These are phyloP conservation scores for Coryphaenoides rupestris DNA, from an alignment of 2,113 vertebrate genomes.

Conservation along the genomic window DNA sequence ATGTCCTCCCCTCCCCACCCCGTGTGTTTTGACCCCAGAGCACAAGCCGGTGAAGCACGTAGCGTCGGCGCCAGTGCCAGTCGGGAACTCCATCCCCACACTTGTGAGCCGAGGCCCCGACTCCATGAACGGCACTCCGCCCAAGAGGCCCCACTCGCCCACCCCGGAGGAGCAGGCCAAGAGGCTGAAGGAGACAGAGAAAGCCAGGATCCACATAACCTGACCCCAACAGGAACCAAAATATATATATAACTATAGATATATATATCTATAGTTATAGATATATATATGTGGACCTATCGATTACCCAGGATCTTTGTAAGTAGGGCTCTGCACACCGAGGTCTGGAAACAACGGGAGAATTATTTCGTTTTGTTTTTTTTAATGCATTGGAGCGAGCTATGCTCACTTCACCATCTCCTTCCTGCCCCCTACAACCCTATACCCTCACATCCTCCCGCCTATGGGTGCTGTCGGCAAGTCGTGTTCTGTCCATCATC, in stretches of 20 bases:
- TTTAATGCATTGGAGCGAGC: slow-evolving; percentile 24
- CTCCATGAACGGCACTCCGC: slow-evolving; percentile 61
- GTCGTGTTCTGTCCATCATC: neutral
- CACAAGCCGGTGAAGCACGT: slow-evolving; percentile 45
- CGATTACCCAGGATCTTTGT: neutral
- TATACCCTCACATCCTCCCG: too few species aligned
- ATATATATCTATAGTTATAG: slow-evolving; percentile 10
- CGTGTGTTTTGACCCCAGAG: slow-evolving; percentile 40
- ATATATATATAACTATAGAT: neutral
- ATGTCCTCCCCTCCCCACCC: too few species aligned
- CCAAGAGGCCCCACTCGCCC: slow-evolving; percentile 74
- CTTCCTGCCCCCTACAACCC: slow-evolving; percentile 13
- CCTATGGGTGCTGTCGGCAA: neutral
- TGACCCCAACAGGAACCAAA: slow-evolving; percentile 15
- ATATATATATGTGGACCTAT: slow-evolving; percentile 8
- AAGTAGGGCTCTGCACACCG: slow-evolving; percentile 21
- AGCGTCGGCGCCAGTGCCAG: slow-evolving; percentile 26
- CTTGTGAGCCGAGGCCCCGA: slow-evolving; percentile 69
- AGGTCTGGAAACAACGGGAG: slow-evolving; percentile 6
- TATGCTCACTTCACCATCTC: slow-evolving; percentile 5
- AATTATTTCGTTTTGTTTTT: too few species aligned
- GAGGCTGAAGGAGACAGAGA: slow-evolving; percentile 75
- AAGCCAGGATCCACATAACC: slow-evolving; percentile 64
- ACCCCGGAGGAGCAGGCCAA: slow-evolving; percentile 71
- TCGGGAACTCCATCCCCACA: slow-evolving; percentile 66